Conservation (phyloP, 2,113 vertebrate species). For the Mungos mungo region DNA sequence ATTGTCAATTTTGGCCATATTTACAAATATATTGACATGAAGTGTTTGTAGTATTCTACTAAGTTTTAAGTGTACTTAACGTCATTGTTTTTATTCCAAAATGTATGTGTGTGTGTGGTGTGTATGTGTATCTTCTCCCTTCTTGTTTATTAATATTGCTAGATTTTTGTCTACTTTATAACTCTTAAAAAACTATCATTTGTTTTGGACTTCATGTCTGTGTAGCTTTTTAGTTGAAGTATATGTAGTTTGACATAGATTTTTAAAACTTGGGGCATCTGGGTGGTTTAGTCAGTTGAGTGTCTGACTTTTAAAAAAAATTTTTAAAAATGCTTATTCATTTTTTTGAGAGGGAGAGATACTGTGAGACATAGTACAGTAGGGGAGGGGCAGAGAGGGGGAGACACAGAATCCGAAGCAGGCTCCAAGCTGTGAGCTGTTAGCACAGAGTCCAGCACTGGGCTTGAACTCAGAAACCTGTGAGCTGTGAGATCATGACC, state of each 20-base stretch:
- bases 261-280: background rate
- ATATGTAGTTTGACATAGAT: background rate
- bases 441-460: too few relatives aligned
- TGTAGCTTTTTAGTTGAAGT: background rate
- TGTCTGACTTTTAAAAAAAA: too few relatives aligned
- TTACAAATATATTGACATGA: background rate
- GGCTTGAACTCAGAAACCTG: too few relatives aligned
- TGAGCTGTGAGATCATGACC: too few relatives aligned
- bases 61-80: background rate
- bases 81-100: background rate
- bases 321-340: too few relatives aligned
- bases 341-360: too few relatives aligned
- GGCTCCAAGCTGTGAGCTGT: too few relatives aligned
- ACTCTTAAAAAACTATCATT: background rate
- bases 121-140: background rate
- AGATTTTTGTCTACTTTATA: background rate
- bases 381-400: too few relatives aligned
- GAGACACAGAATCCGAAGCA: too few relatives aligned
- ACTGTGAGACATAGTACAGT: too few relatives aligned
- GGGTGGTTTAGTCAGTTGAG: too few relatives aligned
- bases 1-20: background rate
- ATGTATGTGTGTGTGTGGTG: background rate
- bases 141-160: constrained; percentile 15
- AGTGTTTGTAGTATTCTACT: background rate
- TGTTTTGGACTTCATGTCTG: background rate